Evolutionary conservation across 2,113 vertebrate genomes (phyloP).

Genomic region (Colossoma macropomum): DNA sequence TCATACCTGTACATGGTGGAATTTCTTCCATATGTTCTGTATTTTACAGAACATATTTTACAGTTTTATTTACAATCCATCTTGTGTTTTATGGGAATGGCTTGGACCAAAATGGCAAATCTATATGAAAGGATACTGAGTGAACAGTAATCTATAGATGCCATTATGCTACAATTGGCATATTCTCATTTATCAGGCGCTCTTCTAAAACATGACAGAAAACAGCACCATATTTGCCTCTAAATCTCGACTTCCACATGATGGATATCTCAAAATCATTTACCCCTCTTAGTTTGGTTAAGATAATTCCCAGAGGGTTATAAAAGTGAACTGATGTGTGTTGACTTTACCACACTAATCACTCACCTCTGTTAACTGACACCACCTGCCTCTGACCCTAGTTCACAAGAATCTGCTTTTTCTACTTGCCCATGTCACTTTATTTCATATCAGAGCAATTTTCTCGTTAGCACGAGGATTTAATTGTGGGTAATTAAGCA

Average conservation of each 20-base stretch:
- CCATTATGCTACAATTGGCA: not conserved
- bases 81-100: not conserved
- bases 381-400: slow-evolving; percentile 54
- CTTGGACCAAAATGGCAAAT: not conserved
- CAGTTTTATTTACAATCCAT: not conserved
- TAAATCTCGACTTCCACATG: not conserved
- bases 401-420: slow-evolving; percentile 55
- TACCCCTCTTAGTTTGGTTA: no score
- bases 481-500: slow-evolving; percentile 85
- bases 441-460: slow-evolving; percentile 81
- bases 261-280: no score
- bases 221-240: not conserved
- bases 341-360: slow-evolving; percentile 7
- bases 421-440: slow-evolving; percentile 71
- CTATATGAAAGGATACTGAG: not conserved
- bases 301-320: not conserved
- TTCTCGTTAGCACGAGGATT: slow-evolving; percentile 79
- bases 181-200: not conserved
- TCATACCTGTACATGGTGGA: not conserved
- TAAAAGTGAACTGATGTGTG: slow-evolving; percentile 5
- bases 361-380: slow-evolving; percentile 52
- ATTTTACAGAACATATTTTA: not conserved
- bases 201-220: no score
- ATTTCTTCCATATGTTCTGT: not conserved
- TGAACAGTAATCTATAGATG: not conserved